Evolutionary conservation across 1,140 invertebrate genomes (phyloP).

Genomic region (Bombus vancouverensis): DNA sequence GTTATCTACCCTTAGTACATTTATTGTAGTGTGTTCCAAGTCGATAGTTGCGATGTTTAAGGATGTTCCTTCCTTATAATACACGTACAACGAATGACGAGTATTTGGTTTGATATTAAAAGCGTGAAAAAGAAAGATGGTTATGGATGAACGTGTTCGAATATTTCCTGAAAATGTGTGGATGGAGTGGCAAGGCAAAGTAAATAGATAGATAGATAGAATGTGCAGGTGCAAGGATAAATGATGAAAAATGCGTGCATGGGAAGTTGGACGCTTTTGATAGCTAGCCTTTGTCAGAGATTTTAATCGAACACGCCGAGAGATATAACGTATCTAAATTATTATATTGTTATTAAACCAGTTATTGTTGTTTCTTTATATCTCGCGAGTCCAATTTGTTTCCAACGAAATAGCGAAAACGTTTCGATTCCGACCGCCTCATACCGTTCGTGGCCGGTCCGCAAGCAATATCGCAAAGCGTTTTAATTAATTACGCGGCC

Average conservation of each 20-base stretch:
- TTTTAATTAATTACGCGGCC: conserved; percentile 37
- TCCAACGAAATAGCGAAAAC: conserved; percentile 1
- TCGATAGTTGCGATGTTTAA: background rate
- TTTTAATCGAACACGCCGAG: background rate
- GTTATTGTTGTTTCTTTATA: background rate
- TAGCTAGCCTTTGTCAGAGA: background rate
- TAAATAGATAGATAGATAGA: background rate
- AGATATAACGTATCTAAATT: background rate
- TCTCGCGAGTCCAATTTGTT: background rate
- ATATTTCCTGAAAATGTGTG: background rate
- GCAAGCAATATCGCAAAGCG: background rate
- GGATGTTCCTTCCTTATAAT: background rate
- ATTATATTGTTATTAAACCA: background rate
- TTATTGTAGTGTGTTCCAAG: background rate
- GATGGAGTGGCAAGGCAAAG: no score
- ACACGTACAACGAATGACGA: no score
- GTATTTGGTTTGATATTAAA: background rate
- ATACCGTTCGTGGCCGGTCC: no score
- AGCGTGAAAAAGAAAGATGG: background rate
- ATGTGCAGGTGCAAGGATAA: background rate
- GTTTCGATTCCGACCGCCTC: background rate
- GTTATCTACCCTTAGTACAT: background rate
- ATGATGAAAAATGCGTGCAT: background rate
- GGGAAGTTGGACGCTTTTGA: background rate
- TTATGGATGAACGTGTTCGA: background rate